phyloP scores from a whole-genome alignment of 2,797 vertebrate genomes.

The Coendou prehensilis region DNA sequence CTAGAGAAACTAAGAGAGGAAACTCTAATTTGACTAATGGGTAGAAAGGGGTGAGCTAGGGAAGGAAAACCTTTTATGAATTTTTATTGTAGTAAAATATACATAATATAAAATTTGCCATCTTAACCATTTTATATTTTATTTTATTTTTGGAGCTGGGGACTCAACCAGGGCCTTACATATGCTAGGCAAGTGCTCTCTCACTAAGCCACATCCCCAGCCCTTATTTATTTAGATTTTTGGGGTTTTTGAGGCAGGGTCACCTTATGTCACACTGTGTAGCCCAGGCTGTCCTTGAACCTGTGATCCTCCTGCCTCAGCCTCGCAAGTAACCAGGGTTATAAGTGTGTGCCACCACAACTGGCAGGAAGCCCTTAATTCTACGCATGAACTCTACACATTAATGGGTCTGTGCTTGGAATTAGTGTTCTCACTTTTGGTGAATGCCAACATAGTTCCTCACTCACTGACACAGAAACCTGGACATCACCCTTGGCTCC shows the following conservation, averaged over 20 bases:
- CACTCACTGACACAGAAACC: slow-evolving; percentile 26
- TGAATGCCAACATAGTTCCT: background rate
- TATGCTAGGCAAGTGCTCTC: background rate
- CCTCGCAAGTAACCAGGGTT: background rate
- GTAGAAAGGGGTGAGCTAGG: background rate
- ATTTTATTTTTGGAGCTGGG: background rate
- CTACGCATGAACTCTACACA: background rate
- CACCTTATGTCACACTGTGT: background rate
- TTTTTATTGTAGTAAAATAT: background rate
- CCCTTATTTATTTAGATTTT: background rate
- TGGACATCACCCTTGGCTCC: background rate
- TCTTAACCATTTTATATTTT: background rate
- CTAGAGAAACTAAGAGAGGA: background rate
- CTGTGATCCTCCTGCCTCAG: background rate
- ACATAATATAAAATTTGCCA: background rate
- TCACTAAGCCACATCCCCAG: background rate
- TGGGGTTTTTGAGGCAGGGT: background rate
- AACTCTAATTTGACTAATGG: background rate
- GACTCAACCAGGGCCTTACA: background rate
- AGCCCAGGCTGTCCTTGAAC: background rate
- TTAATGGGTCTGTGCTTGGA: slow-evolving; percentile 22
- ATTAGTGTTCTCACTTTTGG: slow-evolving; percentile 56
- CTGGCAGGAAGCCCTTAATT: slow-evolving; percentile 33
- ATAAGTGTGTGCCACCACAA: background rate
- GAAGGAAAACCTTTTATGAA: background rate